These are phyloP conservation scores for Lithophane socia DNA, from an alignment of 2,888 invertebrate genomes.

Conservation along the genomic window DNA sequence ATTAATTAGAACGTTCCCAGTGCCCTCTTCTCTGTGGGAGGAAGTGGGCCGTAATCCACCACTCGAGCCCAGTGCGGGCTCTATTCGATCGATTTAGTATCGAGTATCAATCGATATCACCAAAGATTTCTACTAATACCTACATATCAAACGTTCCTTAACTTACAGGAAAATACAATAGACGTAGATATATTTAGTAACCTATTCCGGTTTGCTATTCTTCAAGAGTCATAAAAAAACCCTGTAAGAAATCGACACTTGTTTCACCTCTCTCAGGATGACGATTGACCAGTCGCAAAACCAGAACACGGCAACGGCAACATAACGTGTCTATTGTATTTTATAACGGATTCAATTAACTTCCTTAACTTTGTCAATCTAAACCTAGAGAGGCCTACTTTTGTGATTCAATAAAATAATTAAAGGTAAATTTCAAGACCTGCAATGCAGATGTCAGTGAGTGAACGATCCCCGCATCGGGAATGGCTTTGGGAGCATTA, in stretches of 20 bases:
- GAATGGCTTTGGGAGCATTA: constrained; percentile 49
- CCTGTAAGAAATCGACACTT: too few relatives aligned
- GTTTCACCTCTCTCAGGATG: too few relatives aligned
- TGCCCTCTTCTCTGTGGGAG: not conserved
- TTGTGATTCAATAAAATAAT: not conserved
- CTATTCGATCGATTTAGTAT: not conserved
- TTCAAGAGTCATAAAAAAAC: too few relatives aligned
- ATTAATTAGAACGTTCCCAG: not conserved
- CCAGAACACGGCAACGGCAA: too few relatives aligned
- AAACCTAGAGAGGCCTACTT: not conserved
- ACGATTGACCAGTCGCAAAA: too few relatives aligned
- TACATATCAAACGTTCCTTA: not conserved
- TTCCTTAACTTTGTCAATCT: too few relatives aligned
- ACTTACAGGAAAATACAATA: too few relatives aligned
- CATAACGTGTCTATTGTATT: too few relatives aligned
- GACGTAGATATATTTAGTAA: too few relatives aligned
- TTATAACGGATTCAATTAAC: too few relatives aligned
- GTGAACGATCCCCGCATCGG: constrained; percentile 40
- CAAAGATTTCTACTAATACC: not conserved
- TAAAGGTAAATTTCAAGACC: constrained; percentile 33
- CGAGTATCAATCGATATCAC: not conserved
- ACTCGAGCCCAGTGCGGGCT: not conserved
- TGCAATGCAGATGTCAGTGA: constrained; percentile 58
- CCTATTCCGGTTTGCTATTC: too few relatives aligned
- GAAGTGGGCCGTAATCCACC: not conserved